phyloP scores from a whole-genome alignment of 2,888 invertebrate species.

The Nebria salina region DNA sequence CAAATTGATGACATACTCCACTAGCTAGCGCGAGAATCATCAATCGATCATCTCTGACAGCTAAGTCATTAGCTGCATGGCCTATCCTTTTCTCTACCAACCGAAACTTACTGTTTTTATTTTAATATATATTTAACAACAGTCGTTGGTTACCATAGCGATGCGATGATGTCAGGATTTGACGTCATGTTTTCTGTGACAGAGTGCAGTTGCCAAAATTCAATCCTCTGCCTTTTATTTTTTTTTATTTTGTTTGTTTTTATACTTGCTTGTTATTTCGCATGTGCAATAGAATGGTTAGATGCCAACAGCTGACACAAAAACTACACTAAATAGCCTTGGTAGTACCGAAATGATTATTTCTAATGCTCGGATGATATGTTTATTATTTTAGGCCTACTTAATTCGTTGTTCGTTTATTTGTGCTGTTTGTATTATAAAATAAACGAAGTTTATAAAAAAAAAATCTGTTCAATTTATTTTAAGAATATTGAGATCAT shows the following conservation, averaged over 20 bases:
- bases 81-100: background rate
- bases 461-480: too few species aligned
- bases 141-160: conserved; percentile 15
- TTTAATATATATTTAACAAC: conserved; percentile 14
- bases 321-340: background rate
- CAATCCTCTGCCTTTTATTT: background rate
- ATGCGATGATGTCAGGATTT: conserved; percentile 4
- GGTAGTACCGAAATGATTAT: background rate
- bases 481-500: too few species aligned
- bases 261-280: too few species aligned
- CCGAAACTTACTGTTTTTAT: background rate
- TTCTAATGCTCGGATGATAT: too few species aligned
- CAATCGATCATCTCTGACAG: background rate
- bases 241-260: background rate
- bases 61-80: background rate
- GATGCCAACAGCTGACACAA: conserved; percentile 13
- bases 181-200: conserved; percentile 5
- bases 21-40: background rate
- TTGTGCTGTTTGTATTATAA: too few species aligned
- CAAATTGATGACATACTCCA: background rate
- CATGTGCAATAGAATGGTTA: background rate
- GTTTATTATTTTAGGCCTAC: too few species aligned
- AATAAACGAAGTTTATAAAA: too few species aligned
- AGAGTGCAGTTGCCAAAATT: conserved; percentile 22
- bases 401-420: too few species aligned